Percentiles rank a stretch among this genome's conserved stretches.
Evolutionary conservation across 2,797 vertebrate genomes (phyloP).

Genomic region (Poecilia wingei): DNA sequence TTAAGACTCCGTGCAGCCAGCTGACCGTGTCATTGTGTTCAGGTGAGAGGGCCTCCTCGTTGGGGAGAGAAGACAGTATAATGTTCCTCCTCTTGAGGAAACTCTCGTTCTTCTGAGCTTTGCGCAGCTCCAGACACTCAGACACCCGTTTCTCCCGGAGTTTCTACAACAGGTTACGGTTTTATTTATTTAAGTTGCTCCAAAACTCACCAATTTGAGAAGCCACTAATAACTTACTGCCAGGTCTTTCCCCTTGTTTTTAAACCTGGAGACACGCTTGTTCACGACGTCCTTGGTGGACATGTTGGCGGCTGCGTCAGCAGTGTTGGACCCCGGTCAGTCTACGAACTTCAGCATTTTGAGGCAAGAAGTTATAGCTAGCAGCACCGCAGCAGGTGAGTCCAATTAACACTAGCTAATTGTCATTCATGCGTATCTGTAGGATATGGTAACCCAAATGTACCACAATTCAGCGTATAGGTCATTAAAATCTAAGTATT

Average conservation of each 20-base stretch:
- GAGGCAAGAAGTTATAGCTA: conserved; percentile 19
- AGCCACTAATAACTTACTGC: conserved; percentile 71
- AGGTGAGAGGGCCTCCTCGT: conserved; percentile 71
- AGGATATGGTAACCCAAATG: background rate
- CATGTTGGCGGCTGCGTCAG: conserved; percentile 72
- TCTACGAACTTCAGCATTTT: fast-evolving
- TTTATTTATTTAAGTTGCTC: too few relatives aligned
- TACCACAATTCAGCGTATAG: background rate
- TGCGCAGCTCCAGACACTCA: conserved; percentile 84
- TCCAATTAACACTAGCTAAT: conserved; percentile 37
- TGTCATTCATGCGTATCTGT: conserved; percentile 5
- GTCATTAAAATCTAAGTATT: background rate
- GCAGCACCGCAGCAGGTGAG: conserved; percentile 38
- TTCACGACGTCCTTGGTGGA: conserved; percentile 56
- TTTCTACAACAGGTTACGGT: conserved; percentile 66
- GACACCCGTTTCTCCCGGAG: conserved; percentile 83
- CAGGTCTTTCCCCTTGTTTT: conserved; percentile 89
- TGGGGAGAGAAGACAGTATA: conserved; percentile 58
- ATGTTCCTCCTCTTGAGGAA: conserved; percentile 88
- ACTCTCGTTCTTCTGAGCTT: conserved; percentile 87
- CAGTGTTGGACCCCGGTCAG: background rate
- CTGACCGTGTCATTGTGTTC: conserved; percentile 55
- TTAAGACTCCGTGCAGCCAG: fast-evolving
- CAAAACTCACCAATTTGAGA: background rate
- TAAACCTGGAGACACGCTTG: conserved; percentile 84